These are phyloP conservation scores for Corythaeola cristata DNA, from an alignment of 2,113 vertebrate genomes.

Conservation along the genomic window DNA sequence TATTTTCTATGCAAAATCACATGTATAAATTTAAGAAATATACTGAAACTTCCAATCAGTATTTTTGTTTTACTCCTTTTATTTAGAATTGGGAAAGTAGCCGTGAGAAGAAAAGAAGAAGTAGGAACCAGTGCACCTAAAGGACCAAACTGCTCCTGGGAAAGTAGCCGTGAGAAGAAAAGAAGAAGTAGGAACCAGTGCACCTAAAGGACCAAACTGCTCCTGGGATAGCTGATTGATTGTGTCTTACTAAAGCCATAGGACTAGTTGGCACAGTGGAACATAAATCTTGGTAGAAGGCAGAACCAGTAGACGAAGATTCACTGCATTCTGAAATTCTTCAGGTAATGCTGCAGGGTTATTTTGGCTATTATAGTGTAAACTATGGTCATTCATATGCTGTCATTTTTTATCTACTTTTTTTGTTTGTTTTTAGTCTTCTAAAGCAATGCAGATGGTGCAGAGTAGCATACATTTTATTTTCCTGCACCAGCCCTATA, in stretches of 20 bases:
- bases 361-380: background rate
- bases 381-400: background rate
- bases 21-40: background rate
- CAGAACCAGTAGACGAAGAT: background rate
- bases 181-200: background rate
- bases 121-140: background rate
- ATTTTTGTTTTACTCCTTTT: background rate
- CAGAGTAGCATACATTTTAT: background rate
- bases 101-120: background rate
- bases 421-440: background rate
- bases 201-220: background rate
- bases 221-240: background rate
- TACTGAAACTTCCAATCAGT: background rate
- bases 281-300: background rate
- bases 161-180: background rate
- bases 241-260: background rate
- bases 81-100: background rate
- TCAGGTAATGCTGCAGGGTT: background rate
- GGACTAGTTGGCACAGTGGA: background rate
- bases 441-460: background rate
- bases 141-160: too few relatives aligned
- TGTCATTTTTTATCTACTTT: background rate
- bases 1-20: background rate
- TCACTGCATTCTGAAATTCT: background rate
- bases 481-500: background rate